These are phyloP conservation scores for Leguminivora glycinivorella DNA, from an alignment of 1,140 invertebrate genomes.

Conservation along the genomic window DNA sequence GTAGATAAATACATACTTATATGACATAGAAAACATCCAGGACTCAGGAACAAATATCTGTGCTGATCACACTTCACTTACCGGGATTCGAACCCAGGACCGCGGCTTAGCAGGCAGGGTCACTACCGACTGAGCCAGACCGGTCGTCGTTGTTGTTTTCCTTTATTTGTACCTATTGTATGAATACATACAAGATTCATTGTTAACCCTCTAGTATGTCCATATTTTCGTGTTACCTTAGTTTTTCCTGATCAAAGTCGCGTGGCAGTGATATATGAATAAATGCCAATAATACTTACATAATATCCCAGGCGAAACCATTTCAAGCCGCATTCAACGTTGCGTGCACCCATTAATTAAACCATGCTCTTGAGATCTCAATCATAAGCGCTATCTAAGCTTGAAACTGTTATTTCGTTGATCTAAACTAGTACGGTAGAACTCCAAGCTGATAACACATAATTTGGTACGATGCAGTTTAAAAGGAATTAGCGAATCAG, in stretches of 20 bases:
- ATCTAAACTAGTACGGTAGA: not conserved
- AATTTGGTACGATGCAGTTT: not conserved
- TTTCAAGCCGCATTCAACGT: not conserved
- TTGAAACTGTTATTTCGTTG: not conserved
- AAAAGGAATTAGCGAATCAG: not conserved
- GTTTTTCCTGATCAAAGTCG: not conserved
- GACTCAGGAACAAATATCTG: too few relatives aligned
- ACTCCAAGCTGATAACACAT: not conserved
- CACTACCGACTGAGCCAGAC: too few relatives aligned
- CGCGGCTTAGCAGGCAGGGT: too few relatives aligned
- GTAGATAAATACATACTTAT: too few relatives aligned
- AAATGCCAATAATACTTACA: not conserved
- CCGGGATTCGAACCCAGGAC: too few relatives aligned
- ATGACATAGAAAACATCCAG: too few relatives aligned
- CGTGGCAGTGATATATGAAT: not conserved
- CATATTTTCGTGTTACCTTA: not conserved
- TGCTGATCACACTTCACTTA: too few relatives aligned
- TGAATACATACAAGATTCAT: too few relatives aligned
- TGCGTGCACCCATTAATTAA: constrained; percentile 1
- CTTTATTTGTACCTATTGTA: too few relatives aligned
- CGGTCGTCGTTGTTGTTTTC: too few relatives aligned
- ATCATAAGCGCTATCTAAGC: not conserved
- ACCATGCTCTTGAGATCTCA: not conserved
- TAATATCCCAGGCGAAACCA: not conserved
- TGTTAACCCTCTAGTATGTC: too few relatives aligned